phyloP scores from a whole-genome alignment of 2,113 vertebrate genomes.

The Orcinus orca region DNA sequence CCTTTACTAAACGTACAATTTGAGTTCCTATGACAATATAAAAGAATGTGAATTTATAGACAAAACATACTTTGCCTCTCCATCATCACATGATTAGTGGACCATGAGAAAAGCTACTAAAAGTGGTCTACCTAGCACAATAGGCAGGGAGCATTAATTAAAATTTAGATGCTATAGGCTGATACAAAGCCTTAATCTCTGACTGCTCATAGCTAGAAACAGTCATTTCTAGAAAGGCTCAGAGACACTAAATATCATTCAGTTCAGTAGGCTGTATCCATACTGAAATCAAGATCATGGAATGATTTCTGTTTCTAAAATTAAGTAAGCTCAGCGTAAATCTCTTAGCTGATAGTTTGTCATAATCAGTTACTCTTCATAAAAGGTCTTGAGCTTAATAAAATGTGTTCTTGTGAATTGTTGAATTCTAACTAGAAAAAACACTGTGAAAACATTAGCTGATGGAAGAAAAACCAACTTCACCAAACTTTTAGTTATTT shows the following conservation, averaged over 20 bases:
- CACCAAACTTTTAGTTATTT: neutral
- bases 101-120: neutral
- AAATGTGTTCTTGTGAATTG: neutral
- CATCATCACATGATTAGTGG: neutral
- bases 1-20: neutral
- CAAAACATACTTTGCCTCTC: neutral
- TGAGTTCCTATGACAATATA: neutral
- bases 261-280: conserved; percentile 2
- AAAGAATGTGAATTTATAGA: neutral
- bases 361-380: conserved; percentile 18
- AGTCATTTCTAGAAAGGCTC: conserved; percentile 11
- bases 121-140: neutral
- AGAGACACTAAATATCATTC: neutral
- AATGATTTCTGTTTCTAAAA: conserved; percentile 24
- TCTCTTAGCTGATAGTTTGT: conserved; percentile 20
- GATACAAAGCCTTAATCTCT: conserved; percentile 6
- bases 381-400: neutral
- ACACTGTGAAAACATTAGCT: neutral
- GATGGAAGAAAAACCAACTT: neutral
- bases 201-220: neutral
- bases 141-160: neutral
- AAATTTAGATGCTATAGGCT: neutral
- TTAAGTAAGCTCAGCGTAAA: conserved; percentile 38
- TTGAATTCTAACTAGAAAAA: neutral
- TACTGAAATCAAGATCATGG: conserved; percentile 17